Evolutionary conservation across 2,888 invertebrate species (phyloP), one percentile per base, ranked within the genome.

Genomic region (Leucoma salicis): DNA sequence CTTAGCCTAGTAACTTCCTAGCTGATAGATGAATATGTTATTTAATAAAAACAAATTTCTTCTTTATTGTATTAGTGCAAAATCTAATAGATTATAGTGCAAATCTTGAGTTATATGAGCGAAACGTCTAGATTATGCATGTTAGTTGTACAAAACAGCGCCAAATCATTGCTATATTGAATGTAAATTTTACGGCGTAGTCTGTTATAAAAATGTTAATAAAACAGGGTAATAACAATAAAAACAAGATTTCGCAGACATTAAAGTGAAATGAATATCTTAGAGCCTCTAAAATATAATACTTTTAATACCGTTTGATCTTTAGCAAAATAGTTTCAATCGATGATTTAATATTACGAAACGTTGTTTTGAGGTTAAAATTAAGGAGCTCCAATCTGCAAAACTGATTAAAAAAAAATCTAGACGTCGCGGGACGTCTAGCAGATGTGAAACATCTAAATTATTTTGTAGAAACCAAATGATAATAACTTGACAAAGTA

Each of bases 161-260:
- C 21, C 33, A 39, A 25, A 7, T 12, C 10, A 33, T 29, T 21
- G 3, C 15, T 3, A 35, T 29, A 29, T 24, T 25, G 25, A 41
- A 16, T 16, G 25, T 14, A 16, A 35, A 25, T 24, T 35, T 34
- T 29, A 34, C 15, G 8, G 5, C 15, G 15, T 24, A 13, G 15
- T 13, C 25, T 28, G 18, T 14, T n/a, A 21, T 14, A 31, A 36
- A 6, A 29, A 12, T 14, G 28, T n/a, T 35, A 34, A 21, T 35
- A 44, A 39, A 44, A 44, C 39, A 7, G 31, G 38, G 29, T 31
- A 21, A 40, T 39, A 31, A 18, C 33, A 38, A 42, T 35, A 39
- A 35, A 38, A 38, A 36, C 14, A 31, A 11, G 7, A 38, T 38
- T 39, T 41, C 35, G 51, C 51, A 32, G 46, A 47, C 43, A 11